Evolutionary conservation across 1,140 invertebrate genomes (phyloP), one percentile per base, ranked within the genome.

Genomic region (Aphelinus atriplicis): DNA sequence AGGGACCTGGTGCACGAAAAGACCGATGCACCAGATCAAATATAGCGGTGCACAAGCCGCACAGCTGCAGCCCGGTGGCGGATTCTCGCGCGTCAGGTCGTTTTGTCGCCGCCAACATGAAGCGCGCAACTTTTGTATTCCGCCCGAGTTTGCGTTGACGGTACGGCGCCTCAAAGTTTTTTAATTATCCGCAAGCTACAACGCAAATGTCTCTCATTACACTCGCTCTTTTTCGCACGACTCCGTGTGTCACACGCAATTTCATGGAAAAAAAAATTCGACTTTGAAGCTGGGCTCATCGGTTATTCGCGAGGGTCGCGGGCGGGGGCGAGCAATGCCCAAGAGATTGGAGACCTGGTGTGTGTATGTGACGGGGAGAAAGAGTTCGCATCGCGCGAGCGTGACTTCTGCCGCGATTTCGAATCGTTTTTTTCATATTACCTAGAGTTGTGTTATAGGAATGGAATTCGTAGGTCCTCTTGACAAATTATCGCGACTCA

Each of bases 131-230:
- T 68, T 68, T 67, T 53, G 66, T 75, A 75, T 75, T 75, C 65
- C 45, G 51, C 3, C 9, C 72, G 26, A 48, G 65, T 68, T 62
- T 69, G 43, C 47, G 46, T 9, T 26, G 9, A 47, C 45, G n/a
- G 10, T 65, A 57, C 26, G 26, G 26, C 26, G 71, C 57, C 66
- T 53, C 53, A 64, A 75, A 64, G 43, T 75, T 75, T 75, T 75
- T 69, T 66, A 63, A 75, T 75, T 75, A 75, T 50, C 7, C 67
- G 10, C 42, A 47, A 50, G 55, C 62, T 72, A 72, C 0, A 26
- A 72, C 65, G 61, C 26, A 26, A 26, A 26, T 26, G 63, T 7
- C 46, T 60, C 60, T 55, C 57, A 7, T 47, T 57, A 7, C 42
- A 10, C 7, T 45, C n/a, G 45, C 3, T 47, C 43, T 67, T n/a